phyloP scores from a whole-genome alignment of 2,797 vertebrate species.

The Acrossocheilus fasciatus region DNA sequence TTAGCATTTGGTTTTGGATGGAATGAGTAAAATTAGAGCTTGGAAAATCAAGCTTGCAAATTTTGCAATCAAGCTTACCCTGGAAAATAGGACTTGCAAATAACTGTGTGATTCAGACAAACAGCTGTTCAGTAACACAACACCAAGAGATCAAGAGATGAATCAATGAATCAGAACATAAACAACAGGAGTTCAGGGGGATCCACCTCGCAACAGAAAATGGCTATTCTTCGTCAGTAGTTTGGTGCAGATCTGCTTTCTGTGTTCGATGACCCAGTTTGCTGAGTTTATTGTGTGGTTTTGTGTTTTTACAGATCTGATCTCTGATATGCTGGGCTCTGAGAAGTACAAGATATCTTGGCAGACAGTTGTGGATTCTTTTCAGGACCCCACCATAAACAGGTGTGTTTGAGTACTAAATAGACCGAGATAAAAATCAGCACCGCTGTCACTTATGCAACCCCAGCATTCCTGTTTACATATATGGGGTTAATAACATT shows the following conservation, averaged over 20 bases:
- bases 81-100: too few species aligned
- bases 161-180: slow-evolving; percentile 6
- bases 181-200: background rate
- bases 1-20: background rate
- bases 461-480: background rate
- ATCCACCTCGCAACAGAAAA: background rate
- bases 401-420: slow-evolving; percentile 75
- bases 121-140: background rate
- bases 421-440: slow-evolving; percentile 24
- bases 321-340: slow-evolving; percentile 87
- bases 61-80: background rate
- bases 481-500: background rate
- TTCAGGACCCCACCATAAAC: slow-evolving; percentile 90
- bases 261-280: slow-evolving; percentile 2
- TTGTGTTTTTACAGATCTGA: slow-evolving; percentile 77
- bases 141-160: background rate
- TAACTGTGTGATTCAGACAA: background rate
- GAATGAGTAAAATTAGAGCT: background rate
- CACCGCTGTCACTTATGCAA: background rate
- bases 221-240: background rate
- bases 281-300: slow-evolving; percentile 28
- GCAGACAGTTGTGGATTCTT: slow-evolving; percentile 86
- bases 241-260: background rate
- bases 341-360: slow-evolving; percentile 88
- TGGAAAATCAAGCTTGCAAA: background rate